Evolutionary conservation across 2,888 invertebrate genomes (phyloP), one percentile per base, ranked within the genome.

Genomic region (Leptinotarsa rubiginosa): DNA sequence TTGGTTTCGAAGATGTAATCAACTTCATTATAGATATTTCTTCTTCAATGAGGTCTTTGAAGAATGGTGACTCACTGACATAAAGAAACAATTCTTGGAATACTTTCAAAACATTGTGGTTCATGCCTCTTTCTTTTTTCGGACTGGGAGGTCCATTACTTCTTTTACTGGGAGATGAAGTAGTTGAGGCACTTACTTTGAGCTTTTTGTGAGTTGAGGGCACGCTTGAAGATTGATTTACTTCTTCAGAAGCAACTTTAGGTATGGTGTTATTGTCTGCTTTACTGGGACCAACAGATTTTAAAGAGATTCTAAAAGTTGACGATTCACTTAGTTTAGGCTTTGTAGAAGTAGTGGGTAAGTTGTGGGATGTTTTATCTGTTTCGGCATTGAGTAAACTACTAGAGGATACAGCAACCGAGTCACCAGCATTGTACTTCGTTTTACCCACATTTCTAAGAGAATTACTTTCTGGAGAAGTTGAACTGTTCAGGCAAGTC

Each of bases 1-100:
- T 65, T 20, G 74, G 54, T 22, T 77, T 69, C 13, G 31, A 52
- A 41, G 47, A 25, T 47, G n/a, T 52, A 5, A 72, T 31, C 18
- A 22, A 15, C 49, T 47, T 67, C 31, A 66, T 47, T 49, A 66
- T 31, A 13, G 47, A 56, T 25, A 12, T 65, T 49, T 72, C 49
- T 59, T 72, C 59, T 25, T 49, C 49, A 13, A 72, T 59, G n/a
- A 72, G 56, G 54, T 12, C 15, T 4, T 13, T 54, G 10, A 68
- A 54, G 47, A 22, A 12, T 20, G 22, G 52, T 0, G 73, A 65
- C 25, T 73, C 18, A 20, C n/a, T 47, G 1, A 73, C 56, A 20
- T 16, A 22, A 18, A 41, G 15, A 16, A 73, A 47, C 41, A 73
- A 47, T 25, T 56, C 56, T 12, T 65, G 54, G 18, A 64, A 68